A percentile compares a stretch with the other conserved stretches of the same genome.
phyloP scores from a whole-genome alignment of 2,113 vertebrate species.

The Myiopsitta monachus region DNA sequence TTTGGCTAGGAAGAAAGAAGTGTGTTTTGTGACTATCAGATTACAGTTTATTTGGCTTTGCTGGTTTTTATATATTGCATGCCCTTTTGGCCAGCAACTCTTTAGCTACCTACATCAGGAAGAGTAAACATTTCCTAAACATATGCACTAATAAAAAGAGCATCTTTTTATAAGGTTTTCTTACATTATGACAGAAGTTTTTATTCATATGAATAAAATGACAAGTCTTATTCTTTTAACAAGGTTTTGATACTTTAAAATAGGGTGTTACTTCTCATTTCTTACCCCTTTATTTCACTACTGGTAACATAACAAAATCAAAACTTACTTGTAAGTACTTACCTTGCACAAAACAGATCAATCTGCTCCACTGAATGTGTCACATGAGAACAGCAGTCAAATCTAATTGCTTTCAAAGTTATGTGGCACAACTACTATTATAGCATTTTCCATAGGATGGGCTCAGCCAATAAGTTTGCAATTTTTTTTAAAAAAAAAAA shows the following conservation, averaged over 20 bases:
- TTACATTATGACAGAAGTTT: not conserved
- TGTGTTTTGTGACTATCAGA: not conserved
- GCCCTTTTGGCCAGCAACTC: not conserved
- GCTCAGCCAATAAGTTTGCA: conserved; percentile 49
- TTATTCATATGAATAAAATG: not conserved
- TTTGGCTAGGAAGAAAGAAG: not conserved
- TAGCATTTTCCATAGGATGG: conserved; percentile 41
- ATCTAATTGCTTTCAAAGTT: conserved; percentile 71
- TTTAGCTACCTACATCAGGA: not conserved
- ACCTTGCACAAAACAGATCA: conserved; percentile 71
- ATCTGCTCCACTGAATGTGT: conserved; percentile 69
- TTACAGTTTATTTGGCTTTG: not conserved
- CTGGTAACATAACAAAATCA: conserved; percentile 62
- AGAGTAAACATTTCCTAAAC: not conserved
- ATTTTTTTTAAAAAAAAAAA: not conserved
- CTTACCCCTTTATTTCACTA: conserved; percentile 20
- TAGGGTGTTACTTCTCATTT: not conserved
- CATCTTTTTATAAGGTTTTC: not conserved
- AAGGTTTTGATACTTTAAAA: not conserved
- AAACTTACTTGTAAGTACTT: conserved; percentile 69
- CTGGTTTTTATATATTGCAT: not conserved
- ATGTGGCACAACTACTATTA: conserved; percentile 27
- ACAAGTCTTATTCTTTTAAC: not conserved
- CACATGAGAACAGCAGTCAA: conserved; percentile 67
- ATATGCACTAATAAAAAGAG: not conserved